phyloP scores from a whole-genome alignment of 2,888 invertebrate species.

The Zygothrica quintamaculata region DNA sequence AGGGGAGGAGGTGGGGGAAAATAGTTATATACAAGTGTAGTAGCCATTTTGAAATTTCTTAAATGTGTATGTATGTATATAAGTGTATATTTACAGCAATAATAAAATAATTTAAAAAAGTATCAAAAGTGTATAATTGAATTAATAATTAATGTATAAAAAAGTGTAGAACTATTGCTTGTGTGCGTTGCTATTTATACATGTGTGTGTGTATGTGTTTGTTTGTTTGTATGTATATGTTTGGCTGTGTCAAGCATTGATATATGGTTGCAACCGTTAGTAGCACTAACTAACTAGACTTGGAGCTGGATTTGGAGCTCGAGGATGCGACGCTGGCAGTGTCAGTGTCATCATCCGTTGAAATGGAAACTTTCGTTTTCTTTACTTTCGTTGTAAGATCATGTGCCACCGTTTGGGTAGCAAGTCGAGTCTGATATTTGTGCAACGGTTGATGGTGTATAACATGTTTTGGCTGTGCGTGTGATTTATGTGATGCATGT shows the following conservation, averaged over 20 bases:
- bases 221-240: slow-evolving; percentile 5
- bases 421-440: slow-evolving; percentile 50
- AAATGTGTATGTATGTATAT: slow-evolving; percentile 10
- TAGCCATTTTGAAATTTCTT: neutral
- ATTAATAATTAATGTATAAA: slow-evolving; percentile 39
- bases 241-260: slow-evolving; percentile 19
- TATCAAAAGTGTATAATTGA: slow-evolving; percentile 17
- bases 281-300: neutral
- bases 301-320: slow-evolving; percentile 32
- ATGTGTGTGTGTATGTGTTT: slow-evolving; percentile 13
- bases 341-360: slow-evolving; percentile 38
- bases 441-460: slow-evolving; percentile 28
- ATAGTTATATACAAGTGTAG: slow-evolving; percentile 5
- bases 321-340: slow-evolving; percentile 38
- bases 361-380: slow-evolving; percentile 19
- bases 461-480: slow-evolving; percentile 38
- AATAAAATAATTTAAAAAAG: too few relatives aligned
- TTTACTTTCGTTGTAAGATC: slow-evolving; percentile 63
- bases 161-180: slow-evolving; percentile 23
- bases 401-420: slow-evolving; percentile 65
- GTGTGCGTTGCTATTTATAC: slow-evolving; percentile 15
- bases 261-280: slow-evolving; percentile 6
- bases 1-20: too few relatives aligned
- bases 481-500: slow-evolving; percentile 28
- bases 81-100: slow-evolving; percentile 10